phyloP scores from a whole-genome alignment of 2,113 vertebrate species.

The Megalops atlanticus region DNA sequence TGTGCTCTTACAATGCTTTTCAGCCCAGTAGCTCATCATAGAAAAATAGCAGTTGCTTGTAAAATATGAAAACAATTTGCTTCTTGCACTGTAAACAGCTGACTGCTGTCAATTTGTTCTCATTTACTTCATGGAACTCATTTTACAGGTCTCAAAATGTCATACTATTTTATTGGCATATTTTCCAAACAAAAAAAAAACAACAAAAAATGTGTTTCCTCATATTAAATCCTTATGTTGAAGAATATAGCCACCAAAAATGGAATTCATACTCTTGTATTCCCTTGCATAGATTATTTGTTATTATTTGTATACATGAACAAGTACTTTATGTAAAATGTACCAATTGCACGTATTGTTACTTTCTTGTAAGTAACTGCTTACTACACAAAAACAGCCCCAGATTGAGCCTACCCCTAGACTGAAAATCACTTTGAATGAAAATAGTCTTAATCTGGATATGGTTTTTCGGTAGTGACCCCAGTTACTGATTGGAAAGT shows the following conservation, averaged over 20 bases:
- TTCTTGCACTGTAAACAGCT: constrained; percentile 76
- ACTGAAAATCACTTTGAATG: too few species aligned
- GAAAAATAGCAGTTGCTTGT: constrained; percentile 80
- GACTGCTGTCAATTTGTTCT: constrained; percentile 76
- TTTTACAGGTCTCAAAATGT: constrained; percentile 80
- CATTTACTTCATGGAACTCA: constrained; percentile 55
- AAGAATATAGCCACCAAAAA: constrained; percentile 83
- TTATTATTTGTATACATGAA: too few species aligned
- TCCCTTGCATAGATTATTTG: too few species aligned
- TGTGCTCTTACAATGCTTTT: constrained; percentile 81
- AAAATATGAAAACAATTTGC: constrained; percentile 78
- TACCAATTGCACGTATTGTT: too few species aligned
- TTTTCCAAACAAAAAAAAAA: constrained; percentile 85
- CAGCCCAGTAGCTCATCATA: constrained; percentile 80
- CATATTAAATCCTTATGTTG: constrained; percentile 78
- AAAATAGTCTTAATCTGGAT: too few species aligned
- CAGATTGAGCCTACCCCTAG: too few species aligned
- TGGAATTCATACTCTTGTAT: constrained; percentile 83
- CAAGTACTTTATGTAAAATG: too few species aligned
- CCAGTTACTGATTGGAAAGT: too few species aligned
- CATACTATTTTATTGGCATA: constrained; percentile 87
- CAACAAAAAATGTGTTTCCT: constrained; percentile 81
- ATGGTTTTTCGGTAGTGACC: too few species aligned
- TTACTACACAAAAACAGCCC: too few species aligned
- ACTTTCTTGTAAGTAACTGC: too few species aligned